phyloP scores from a whole-genome alignment of 2,113 vertebrate species.

The Rhinoderma darwinii region DNA sequence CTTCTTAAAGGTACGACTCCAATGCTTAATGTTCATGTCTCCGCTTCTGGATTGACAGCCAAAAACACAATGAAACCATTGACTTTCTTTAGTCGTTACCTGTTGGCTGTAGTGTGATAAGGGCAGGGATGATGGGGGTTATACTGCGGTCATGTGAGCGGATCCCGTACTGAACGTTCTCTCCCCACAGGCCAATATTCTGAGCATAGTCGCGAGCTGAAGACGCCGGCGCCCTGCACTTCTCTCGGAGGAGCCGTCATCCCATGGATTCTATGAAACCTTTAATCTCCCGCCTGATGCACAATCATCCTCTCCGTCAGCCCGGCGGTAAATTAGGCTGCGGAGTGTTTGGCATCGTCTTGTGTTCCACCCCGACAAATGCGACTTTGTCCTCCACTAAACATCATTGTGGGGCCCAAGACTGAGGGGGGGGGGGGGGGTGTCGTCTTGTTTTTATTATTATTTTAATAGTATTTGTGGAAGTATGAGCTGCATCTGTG shows the following conservation, averaged over 20 bases:
- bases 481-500: not conserved
- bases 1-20: constrained; percentile 32
- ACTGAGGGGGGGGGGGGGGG: too few relatives aligned
- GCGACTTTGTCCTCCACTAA: not conserved
- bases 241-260: not conserved
- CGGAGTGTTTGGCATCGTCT: not conserved
- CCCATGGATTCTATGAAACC: constrained; percentile 2
- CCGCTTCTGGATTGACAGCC: too few relatives aligned
- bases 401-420: not conserved
- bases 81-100: too few relatives aligned
- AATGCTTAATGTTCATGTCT: too few relatives aligned
- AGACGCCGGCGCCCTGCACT: not conserved
- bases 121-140: not conserved
- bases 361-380: too few relatives aligned
- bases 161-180: not conserved
- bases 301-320: too few relatives aligned
- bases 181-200: constrained; percentile 35
- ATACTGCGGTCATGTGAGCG: not conserved
- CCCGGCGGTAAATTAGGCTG: not conserved
- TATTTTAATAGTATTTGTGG: not conserved
- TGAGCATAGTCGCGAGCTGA: constrained; percentile 42
- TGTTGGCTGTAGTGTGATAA: too few relatives aligned
- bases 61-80: too few relatives aligned
- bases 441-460: not conserved
- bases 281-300: not conserved